Percentiles rank a stretch among this genome's conserved stretches.
These are phyloP conservation scores for Mus spicilegus DNA, from an alignment of 2,113 vertebrate species.

Conservation along the genomic window DNA sequence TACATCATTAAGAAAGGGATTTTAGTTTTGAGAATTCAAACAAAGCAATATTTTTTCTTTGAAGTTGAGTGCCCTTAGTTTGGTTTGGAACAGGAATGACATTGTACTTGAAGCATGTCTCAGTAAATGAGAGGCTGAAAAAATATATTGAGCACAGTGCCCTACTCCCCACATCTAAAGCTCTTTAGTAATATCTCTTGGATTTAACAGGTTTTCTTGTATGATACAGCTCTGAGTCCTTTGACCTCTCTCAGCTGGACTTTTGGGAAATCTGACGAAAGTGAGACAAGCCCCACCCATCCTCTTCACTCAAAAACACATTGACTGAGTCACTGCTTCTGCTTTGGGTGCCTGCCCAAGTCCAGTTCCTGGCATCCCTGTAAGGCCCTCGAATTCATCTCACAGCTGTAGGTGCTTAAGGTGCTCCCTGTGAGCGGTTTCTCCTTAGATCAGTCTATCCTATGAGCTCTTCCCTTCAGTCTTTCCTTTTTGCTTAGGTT, in stretches of 20 bases:
- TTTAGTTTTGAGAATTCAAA: slow-evolving; percentile 18
- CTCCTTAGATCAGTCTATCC: not conserved
- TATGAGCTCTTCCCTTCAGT: not conserved
- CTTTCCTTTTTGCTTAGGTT: slow-evolving; percentile 21
- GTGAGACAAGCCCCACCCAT: not conserved
- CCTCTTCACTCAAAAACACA: not conserved
- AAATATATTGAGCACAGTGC: not conserved
- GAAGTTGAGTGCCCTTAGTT: slow-evolving; percentile 3
- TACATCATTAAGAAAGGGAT: slow-evolving; percentile 1
- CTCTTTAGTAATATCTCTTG: slow-evolving; percentile 26
- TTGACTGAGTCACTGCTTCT: not conserved
- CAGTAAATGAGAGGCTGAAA: slow-evolving; percentile 29
- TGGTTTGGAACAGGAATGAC: slow-evolving; percentile 24
- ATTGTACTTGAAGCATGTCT: not conserved
- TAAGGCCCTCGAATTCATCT: not conserved
- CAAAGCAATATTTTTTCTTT: not conserved
- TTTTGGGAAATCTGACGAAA: not conserved
- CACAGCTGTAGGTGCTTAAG: not conserved
- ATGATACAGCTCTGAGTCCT: not conserved
- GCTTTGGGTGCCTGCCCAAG: not conserved
- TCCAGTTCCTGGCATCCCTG: not conserved
- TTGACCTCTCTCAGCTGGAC: slow-evolving; percentile 30
- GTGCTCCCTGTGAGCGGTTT: not conserved
- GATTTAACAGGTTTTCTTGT: not conserved
- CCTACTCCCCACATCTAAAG: slow-evolving; percentile 4